Evolutionary conservation across 2,888 invertebrate species (phyloP), one percentile per base, ranked within the genome.

Genomic region (Drosophila neotestacea): DNA sequence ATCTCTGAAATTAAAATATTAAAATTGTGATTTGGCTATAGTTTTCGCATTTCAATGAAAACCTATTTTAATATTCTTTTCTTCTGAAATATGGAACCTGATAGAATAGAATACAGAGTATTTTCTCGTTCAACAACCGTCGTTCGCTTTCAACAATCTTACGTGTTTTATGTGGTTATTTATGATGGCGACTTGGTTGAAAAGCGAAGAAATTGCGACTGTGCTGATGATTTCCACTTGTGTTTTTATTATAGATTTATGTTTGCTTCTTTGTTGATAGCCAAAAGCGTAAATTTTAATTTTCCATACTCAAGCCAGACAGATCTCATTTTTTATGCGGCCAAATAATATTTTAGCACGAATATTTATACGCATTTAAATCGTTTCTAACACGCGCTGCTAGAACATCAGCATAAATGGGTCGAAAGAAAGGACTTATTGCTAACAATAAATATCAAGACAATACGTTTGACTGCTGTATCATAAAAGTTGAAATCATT

Each of bases 91-190:
- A 2, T 9, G 3, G 7, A 32, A 32, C 9, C 2, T 32, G 7
- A 9, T 32, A 7, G 0, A 32, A 32, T 22, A 22, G 22, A 30
- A 32, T 32, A 6, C 9, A 28, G 61, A 41, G 63, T 64, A 64
- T 64, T 44, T 38, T 0, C 10, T 0, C 36, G 48, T 42, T 9
- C 6, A 16, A 13, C 38, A 52, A 22, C 22, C 2, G 3, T 22
- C 3, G 22, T 22, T 22, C 22, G 22, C 10, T 28, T 3, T 10
- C 32, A 10, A n/a, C 11, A 6, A 34, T 10, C 16, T 28, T 30
- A 3, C 42, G 16, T 63, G 59, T 77, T 76, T 79, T 83, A 83
- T 88, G 79, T 73, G 78, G 85, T 85, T 86, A 85, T 86, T 88
- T 86, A 85, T 80, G 84, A 71, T 58, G 51, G 62, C 65, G 68